These are phyloP conservation scores for Bombus superbus DNA, from an alignment of 1,140 invertebrate genomes.

Conservation along the genomic window DNA sequence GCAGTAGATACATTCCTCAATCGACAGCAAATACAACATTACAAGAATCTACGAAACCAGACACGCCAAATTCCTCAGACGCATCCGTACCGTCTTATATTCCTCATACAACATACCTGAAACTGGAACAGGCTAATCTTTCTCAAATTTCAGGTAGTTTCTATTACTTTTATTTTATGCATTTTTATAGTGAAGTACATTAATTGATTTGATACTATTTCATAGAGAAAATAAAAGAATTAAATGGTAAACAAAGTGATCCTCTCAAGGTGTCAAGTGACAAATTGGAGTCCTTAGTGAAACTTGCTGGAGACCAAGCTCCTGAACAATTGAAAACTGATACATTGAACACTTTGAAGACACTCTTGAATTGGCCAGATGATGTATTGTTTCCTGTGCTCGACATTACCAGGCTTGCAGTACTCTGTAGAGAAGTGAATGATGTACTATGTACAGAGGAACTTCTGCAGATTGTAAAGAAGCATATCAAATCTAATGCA, in stretches of 20 bases:
- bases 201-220: conserved; percentile 52
- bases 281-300: conserved; percentile 85
- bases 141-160: conserved; percentile 84
- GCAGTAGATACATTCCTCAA: conserved; percentile 88
- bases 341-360: conserved; percentile 85
- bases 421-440: conserved; percentile 87
- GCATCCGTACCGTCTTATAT: conserved; percentile 70
- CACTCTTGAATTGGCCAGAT: conserved; percentile 90
- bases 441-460: conserved; percentile 84
- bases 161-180: conserved; percentile 54
- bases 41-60: conserved; percentile 31
- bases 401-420: conserved; percentile 91
- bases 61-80: conserved; percentile 70
- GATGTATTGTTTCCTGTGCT: conserved; percentile 93
- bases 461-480: conserved; percentile 77
- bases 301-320: conserved; percentile 81
- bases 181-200: conserved; percentile 70
- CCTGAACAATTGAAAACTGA: conserved; percentile 79
- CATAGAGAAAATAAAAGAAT: conserved; percentile 87
- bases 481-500: conserved; percentile 78
- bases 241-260: conserved; percentile 86
- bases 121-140: conserved; percentile 88
- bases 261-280: conserved; percentile 82
- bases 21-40: conserved; percentile 53
- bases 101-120: conserved; percentile 80